phyloP scores from a whole-genome alignment of 92 coral and sea anemone species.

The Epizoanthus fatuus region DNA sequence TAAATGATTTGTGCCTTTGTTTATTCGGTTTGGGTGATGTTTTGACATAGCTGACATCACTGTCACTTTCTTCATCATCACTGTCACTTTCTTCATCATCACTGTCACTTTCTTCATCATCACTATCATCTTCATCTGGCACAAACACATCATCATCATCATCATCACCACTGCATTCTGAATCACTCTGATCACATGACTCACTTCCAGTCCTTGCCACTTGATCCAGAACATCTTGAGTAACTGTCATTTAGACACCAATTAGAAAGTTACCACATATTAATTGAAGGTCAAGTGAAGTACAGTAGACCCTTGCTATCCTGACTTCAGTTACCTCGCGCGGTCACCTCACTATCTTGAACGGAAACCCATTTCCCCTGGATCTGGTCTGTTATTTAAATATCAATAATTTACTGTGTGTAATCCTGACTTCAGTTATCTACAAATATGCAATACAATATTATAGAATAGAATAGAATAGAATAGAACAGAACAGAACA shows the following conservation, averaged over 20 bases:
- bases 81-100: conserved; percentile 19
- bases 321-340: conserved; percentile 30
- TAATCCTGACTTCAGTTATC: too few species aligned
- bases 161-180: conserved; percentile 40
- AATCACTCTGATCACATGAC: conserved; percentile 30
- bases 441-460: too few species aligned
- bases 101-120: conserved; percentile 27
- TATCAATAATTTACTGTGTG: too few species aligned
- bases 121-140: conserved; percentile 40
- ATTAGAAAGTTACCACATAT: background rate
- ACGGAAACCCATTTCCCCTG: background rate
- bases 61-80: conserved; percentile 34
- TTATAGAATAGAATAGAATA: too few species aligned
- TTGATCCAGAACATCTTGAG: conserved; percentile 74
- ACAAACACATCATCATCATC: conserved; percentile 54
- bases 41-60: background rate
- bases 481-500: too few species aligned
- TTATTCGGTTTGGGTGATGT: background rate
- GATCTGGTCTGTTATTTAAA: background rate
- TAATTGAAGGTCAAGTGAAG: too few species aligned
- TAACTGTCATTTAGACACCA: conserved; percentile 58
- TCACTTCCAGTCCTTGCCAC: conserved; percentile 45
- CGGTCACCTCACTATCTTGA: conserved; percentile 33
- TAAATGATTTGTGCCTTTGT: background rate
- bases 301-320: too few species aligned